Evolutionary conservation across 2,797 vertebrate genomes (phyloP).

Genomic region (Catamblyrhynchus diadema): DNA sequence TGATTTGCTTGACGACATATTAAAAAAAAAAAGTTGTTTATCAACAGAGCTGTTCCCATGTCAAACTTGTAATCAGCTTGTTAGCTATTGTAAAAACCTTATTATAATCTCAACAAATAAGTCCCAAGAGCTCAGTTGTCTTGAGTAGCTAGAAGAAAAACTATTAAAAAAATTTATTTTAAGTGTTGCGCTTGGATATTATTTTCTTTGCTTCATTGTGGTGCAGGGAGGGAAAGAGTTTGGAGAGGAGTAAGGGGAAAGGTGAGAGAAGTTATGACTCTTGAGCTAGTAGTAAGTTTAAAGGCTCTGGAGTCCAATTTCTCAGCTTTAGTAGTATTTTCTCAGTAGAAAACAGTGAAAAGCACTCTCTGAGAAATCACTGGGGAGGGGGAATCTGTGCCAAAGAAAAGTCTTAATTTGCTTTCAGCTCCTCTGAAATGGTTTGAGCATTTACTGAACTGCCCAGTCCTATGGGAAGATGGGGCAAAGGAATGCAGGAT

Average conservation of each 20-base stretch:
- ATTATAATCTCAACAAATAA: not conserved
- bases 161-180: not conserved
- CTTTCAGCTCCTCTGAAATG: not conserved
- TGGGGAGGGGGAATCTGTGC: not conserved
- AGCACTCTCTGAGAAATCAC: not conserved
- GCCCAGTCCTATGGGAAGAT: not conserved
- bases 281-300: not conserved
- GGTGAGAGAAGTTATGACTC: not conserved
- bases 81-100: conserved; percentile 1
- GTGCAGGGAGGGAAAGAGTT: not conserved
- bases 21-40: not conserved
- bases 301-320: not conserved
- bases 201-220: not conserved
- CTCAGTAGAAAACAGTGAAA: not conserved
- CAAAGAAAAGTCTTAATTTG: not conserved
- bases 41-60: not conserved
- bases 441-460: not conserved
- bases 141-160: not conserved
- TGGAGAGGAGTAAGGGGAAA: not conserved
- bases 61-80: not conserved
- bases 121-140: not conserved
- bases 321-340: not conserved
- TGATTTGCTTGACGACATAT: not conserved
- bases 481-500: not conserved
- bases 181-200: not conserved